These are phyloP conservation scores for Temnopleurus reevesii DNA, from an alignment of 53 echinoderm and acorn worm species.

Conservation along the genomic window DNA sequence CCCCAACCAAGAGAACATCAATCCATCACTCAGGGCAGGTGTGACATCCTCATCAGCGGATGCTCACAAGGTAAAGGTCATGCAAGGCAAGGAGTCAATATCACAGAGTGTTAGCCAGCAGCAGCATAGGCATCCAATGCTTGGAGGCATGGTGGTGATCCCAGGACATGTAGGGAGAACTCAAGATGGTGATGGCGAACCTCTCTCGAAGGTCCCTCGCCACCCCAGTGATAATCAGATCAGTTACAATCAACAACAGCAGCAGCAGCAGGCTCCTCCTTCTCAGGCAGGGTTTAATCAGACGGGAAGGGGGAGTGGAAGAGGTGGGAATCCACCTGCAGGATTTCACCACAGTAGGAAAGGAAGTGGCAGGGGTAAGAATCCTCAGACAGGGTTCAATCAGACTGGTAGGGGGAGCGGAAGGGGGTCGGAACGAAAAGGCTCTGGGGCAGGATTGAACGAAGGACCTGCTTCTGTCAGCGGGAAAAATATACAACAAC, in stretches of 20 bases:
- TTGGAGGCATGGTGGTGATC: slow-evolving; percentile 34
- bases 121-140: slow-evolving; percentile 28
- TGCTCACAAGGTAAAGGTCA: background rate
- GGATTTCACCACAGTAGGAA: slow-evolving; percentile 40
- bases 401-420: slow-evolving; percentile 51
- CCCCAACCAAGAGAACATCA: slow-evolving; percentile 62
- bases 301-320: slow-evolving; percentile 47
- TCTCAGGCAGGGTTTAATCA: slow-evolving; percentile 34
- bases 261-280: background rate
- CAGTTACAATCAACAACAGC: slow-evolving; percentile 10
- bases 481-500: slow-evolving; percentile 34
- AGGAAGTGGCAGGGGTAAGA: slow-evolving; percentile 45
- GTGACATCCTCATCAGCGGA: background rate
- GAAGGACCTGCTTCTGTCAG: background rate
- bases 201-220: slow-evolving; percentile 53
- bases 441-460: slow-evolving; percentile 39
- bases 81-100: background rate
- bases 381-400: slow-evolving; percentile 20
- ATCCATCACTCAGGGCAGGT: slow-evolving; percentile 35
- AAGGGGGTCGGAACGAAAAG: slow-evolving; percentile 50
- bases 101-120: background rate
- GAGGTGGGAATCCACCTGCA: slow-evolving; percentile 41
- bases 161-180: slow-evolving; percentile 22
- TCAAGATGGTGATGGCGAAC: slow-evolving; percentile 57
- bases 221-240: slow-evolving; percentile 49